Evolutionary conservation across 2,113 vertebrate species (phyloP).

Genomic region (Dromaius novaehollandiae): DNA sequence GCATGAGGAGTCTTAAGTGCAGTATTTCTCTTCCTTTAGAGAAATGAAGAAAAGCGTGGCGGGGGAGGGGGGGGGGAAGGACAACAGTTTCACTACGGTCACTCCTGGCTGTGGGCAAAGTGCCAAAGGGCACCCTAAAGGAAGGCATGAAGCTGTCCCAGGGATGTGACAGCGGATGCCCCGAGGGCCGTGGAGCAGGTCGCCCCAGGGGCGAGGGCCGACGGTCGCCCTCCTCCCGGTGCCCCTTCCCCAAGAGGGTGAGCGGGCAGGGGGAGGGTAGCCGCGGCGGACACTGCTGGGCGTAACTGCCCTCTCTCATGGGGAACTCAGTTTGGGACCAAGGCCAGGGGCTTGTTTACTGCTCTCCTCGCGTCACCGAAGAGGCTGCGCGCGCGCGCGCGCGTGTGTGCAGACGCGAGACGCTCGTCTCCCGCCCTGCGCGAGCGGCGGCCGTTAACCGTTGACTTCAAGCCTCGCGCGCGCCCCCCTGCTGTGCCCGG

Average conservation of each 20-base stretch:
- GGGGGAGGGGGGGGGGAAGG: neutral
- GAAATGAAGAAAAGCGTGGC: neutral
- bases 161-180: too few species aligned
- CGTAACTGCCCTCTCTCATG: neutral
- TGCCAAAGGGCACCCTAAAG: neutral
- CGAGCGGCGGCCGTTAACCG: neutral
- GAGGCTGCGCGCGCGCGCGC: neutral
- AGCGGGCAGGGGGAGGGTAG: neutral
- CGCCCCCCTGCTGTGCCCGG: too few species aligned
- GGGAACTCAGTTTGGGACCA: neutral
- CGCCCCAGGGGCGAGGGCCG: neutral
- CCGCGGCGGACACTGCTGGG: neutral
- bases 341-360: neutral
- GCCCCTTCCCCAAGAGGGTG: too few species aligned
- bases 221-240: neutral
- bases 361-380: neutral
- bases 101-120: neutral
- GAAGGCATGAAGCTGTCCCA: neutral
- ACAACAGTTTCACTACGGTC: neutral
- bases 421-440: neutral
- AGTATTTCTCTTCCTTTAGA: neutral
- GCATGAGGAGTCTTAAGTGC: neutral
- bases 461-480: neutral
- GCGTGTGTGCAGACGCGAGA: neutral
- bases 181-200: neutral